These are phyloP conservation scores for Diprion similis DNA, from an alignment of 1,140 invertebrate species.

Conservation along the genomic window DNA sequence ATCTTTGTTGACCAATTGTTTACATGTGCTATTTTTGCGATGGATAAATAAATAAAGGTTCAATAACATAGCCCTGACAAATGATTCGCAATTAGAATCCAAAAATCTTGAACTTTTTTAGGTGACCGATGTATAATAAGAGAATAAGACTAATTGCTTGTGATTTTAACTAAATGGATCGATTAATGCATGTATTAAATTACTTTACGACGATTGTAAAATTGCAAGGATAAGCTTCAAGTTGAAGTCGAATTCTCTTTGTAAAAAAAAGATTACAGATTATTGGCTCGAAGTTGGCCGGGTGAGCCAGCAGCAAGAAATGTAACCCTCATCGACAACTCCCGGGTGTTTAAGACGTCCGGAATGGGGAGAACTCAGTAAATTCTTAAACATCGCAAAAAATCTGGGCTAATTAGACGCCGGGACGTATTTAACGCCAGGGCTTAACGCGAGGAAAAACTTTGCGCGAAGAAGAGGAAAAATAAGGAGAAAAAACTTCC, in stretches of 20 bases:
- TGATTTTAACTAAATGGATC: no score
- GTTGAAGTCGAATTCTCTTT: background rate
- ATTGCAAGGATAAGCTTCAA: background rate
- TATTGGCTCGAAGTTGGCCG: background rate
- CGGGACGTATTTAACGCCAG: background rate
- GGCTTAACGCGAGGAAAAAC: background rate
- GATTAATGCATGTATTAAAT: background rate
- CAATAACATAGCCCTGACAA: no score
- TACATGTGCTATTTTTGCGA: no score
- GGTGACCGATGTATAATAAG: no score
- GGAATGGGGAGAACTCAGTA: background rate
- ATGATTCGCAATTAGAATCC: no score
- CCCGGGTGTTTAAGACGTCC: background rate
- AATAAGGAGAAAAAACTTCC: background rate
- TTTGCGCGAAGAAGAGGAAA: background rate
- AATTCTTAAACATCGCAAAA: background rate
- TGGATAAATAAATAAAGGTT: no score
- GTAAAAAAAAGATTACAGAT: background rate
- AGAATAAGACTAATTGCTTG: no score
- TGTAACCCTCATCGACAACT: background rate
- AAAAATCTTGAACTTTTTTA: no score
- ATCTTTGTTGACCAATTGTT: no score
- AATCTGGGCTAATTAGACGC: conserved; percentile 2
- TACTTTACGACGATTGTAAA: background rate
- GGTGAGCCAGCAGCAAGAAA: background rate